Evolutionary conservation across 2,888 invertebrate species (phyloP).

Genomic region (Gisinianus flammeolus): DNA sequence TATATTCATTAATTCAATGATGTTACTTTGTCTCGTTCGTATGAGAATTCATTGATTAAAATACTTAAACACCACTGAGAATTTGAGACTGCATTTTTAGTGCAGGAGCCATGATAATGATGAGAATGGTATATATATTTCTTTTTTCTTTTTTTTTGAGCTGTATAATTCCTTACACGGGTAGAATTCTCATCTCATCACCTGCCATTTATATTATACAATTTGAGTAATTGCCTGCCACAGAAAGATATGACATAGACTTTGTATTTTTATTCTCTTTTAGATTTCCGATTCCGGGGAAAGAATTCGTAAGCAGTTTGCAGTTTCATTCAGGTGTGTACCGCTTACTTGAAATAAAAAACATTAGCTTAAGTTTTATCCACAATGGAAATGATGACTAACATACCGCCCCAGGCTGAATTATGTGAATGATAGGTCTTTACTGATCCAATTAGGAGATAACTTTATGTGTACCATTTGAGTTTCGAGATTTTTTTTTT

Average conservation of each 20-base stretch:
- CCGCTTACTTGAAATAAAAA: background rate
- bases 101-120: background rate
- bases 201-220: background rate
- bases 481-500: background rate
- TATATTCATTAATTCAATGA: constrained; percentile 28
- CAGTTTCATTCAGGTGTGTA: background rate
- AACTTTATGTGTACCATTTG: background rate
- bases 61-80: constrained; percentile 30
- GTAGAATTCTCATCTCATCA: too few species aligned
- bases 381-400: constrained; percentile 33
- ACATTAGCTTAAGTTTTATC: background rate
- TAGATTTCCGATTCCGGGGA: too few species aligned
- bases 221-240: background rate
- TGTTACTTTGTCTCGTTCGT: constrained; percentile 53
- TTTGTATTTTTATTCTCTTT: too few species aligned
- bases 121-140: background rate
- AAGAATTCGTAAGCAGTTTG: too few species aligned
- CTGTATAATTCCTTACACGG: too few species aligned
- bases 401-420: constrained; percentile 31
- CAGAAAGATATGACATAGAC: too few species aligned
- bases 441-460: background rate
- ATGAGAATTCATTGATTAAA: constrained; percentile 49
- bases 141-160: too few species aligned
- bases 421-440: constrained; percentile 25
- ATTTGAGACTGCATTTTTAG: background rate